Conservation (phyloP, 2,113 vertebrate genomes). For the Lasiurus cinereus region DNA sequence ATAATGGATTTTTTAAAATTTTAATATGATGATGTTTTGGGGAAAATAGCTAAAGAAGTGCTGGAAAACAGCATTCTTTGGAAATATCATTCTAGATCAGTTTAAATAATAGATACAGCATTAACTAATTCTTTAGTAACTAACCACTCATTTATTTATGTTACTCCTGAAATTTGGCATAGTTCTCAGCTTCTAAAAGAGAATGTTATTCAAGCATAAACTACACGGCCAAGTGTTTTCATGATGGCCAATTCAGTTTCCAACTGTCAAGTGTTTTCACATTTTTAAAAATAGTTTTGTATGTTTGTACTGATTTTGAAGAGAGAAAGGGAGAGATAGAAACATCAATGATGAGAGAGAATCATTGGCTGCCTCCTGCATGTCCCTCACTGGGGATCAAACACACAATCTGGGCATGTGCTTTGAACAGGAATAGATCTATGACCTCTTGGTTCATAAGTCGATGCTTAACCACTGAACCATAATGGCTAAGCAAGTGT, state of each 20-base stretch:
- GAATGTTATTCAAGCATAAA: not conserved
- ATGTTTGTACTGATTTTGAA: no score
- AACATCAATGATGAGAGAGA: no score
- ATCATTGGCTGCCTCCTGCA: no score
- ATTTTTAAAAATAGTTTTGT: no score
- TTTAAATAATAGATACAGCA: slow-evolving; percentile 56
- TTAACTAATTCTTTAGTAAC: slow-evolving; percentile 38
- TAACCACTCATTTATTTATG: slow-evolving; percentile 27
- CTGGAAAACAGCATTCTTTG: not conserved
- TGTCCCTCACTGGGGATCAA: no score
- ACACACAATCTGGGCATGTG: no score
- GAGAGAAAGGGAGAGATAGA: no score
- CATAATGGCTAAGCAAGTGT: not conserved
- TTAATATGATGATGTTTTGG: not conserved
- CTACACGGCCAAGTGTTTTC: not conserved
- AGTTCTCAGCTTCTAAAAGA: not conserved
- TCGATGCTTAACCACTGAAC: no score
- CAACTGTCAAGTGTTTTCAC: not conserved
- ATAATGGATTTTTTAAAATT: not conserved
- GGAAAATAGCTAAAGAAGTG: not conserved
- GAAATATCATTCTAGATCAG: not conserved
- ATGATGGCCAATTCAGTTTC: not conserved
- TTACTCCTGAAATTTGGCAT: not conserved
- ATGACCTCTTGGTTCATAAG: no score
- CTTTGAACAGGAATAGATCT: no score